These are phyloP conservation scores for Sphenodon punctatus DNA, from an alignment of 2,797 vertebrate genomes.

Conservation along the genomic window DNA sequence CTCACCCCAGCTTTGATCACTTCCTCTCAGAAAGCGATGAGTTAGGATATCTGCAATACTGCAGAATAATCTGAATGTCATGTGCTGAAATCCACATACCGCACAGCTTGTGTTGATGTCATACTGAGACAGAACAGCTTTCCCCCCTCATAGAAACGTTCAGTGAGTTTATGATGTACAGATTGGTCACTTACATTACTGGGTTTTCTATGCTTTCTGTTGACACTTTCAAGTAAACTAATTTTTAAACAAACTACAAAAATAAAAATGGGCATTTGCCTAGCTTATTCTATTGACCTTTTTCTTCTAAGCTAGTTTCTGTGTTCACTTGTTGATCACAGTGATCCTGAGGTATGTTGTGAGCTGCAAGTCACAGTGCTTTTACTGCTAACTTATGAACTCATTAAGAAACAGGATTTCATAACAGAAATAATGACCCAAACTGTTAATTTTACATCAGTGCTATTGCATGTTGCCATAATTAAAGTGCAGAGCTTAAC, in stretches of 20 bases:
- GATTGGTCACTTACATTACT: neutral
- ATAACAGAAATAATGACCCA: neutral
- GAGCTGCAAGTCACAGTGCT: neutral
- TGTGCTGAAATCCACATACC: neutral
- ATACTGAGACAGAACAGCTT: neutral
- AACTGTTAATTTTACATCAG: neutral
- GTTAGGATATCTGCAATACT: neutral
- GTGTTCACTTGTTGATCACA: neutral
- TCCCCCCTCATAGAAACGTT: constrained; percentile 8
- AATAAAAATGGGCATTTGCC: neutral
- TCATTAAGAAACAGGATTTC: neutral
- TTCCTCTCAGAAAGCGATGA: neutral
- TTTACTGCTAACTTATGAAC: neutral
- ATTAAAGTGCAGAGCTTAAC: neutral
- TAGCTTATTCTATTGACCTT: neutral
- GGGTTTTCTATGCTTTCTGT: neutral
- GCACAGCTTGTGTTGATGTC: neutral
- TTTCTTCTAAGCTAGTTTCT: neutral
- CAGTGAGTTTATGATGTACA: neutral
- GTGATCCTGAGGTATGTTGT: neutral
- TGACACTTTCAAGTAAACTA: neutral
- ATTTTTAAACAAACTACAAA: too few relatives aligned
- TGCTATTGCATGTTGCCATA: neutral
- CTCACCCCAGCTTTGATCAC: neutral
- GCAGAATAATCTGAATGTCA: neutral